Base-by-base conservation (phyloP, 2,888 invertebrate genomes). In the Coenonympha glycerion region DNA sequence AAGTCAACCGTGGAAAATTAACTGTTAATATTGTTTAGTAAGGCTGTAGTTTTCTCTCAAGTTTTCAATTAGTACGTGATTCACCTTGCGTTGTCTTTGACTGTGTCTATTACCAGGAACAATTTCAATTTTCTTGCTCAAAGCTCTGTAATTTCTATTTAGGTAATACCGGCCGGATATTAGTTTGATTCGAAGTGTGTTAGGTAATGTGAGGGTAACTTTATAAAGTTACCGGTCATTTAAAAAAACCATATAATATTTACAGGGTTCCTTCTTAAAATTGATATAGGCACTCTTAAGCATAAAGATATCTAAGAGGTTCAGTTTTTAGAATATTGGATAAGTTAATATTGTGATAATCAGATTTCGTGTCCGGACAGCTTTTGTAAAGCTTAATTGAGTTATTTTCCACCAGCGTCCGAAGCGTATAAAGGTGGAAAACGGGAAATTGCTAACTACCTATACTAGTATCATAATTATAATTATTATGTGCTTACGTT, bases 341-440 rank as follows among this genome's bases (percentile, higher is more conserved):
- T 80, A 82, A 84, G n/a, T n/a, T n/a, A n/a, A n/a, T n/a, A n/a
- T 82, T 84, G 80, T 76, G 74, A 79, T 77, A 81, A 81, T 77
- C 77, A 62, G 77, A 76, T 82, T 82, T 72, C 72, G 64, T 65
- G 72, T 74, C 71, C 73, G 67, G 64, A 63, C 63, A 68, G 72
- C 69, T 71, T 73, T 70, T 69, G 75, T 79, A 73, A 77, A 80
- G 75, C 67, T 67, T 79, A 83, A 85, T 82, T 72, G 69, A 78
- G 73, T 84, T 83, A 81, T 76, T 68, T 71, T 68, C 68, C 64
- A 59, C 50, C 49, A 64, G 62, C 63, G 62, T 62, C 68, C 53
- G 62, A 53, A 56, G 52, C 48, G 36, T 28, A 56, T 47, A 47
- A 51, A 47, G 50, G 54, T 52, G 44, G 49, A 47, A 53, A 34